Percentiles rank a stretch among this genome's conserved stretches.
phyloP scores from a whole-genome alignment of 2,113 vertebrate species.

The Motacilla tschutschensis region DNA sequence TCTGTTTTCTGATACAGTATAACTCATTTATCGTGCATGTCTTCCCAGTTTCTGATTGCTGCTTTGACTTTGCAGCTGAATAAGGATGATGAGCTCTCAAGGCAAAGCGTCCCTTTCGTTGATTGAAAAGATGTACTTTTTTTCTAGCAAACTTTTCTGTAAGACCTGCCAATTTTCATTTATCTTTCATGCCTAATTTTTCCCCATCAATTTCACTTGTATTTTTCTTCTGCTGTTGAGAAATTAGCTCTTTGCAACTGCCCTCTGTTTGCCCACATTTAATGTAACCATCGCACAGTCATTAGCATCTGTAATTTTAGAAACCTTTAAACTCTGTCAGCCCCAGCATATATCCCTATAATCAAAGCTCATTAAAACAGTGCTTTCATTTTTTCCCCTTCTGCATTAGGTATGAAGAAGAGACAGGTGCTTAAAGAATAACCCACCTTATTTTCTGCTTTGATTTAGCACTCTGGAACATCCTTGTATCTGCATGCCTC shows the following conservation, averaged over 20 bases:
- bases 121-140: conserved; percentile 18
- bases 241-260: conserved; percentile 45
- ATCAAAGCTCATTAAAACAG: conserved; percentile 2
- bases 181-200: conserved; percentile 28
- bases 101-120: conserved; percentile 6
- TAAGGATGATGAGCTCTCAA: conserved; percentile 40
- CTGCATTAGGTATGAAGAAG: neutral
- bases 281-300: conserved; percentile 16
- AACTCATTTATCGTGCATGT: neutral
- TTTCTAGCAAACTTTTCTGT: neutral
- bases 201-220: neutral
- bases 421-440: neutral
- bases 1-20: neutral
- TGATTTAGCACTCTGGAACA: conserved; percentile 18
- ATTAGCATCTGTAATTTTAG: conserved; percentile 25
- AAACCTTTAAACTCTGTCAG: conserved; percentile 32
- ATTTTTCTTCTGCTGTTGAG: conserved; percentile 27
- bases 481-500: neutral
- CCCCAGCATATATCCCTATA: neutral
- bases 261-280: conserved; percentile 53
- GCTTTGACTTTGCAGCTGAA: conserved; percentile 46
- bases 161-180: conserved; percentile 37
- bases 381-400: neutral
- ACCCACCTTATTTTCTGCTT: conserved; percentile 2
- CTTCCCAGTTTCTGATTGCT: conserved; percentile 35